Conservation (phyloP, 2,888 invertebrate species). For the Scaptomyza polygonia region DNA sequence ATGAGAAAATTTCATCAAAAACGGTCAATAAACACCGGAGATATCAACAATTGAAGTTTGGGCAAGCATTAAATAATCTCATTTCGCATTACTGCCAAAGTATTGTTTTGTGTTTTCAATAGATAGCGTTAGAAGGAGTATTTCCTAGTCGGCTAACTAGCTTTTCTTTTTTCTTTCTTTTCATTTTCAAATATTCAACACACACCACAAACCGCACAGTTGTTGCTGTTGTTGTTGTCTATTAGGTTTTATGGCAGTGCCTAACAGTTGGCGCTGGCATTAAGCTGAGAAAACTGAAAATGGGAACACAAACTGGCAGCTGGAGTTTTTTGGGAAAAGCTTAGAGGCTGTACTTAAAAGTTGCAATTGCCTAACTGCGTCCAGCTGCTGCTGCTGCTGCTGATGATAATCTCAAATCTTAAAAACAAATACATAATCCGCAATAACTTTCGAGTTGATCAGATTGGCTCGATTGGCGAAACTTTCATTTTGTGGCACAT, state of each 20-base stretch:
- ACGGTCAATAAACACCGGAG: too few relatives aligned
- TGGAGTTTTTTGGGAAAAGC: neutral
- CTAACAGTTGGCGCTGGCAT: constrained; percentile 12
- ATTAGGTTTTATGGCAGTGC: constrained; percentile 15
- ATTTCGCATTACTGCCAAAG: too few relatives aligned
- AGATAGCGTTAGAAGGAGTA: too few relatives aligned
- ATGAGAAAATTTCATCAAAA: too few relatives aligned
- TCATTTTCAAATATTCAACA: neutral
- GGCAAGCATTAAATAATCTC: too few relatives aligned
- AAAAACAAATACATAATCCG: constrained; percentile 1
- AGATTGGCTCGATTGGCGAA: neutral
- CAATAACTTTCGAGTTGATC: constrained; percentile 4
- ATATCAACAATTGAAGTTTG: too few relatives aligned
- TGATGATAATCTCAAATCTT: neutral
- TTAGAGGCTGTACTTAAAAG: neutral
- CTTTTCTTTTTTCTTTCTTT: too few relatives aligned
- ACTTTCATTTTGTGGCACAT: neutral
- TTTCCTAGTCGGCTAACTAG: neutral
- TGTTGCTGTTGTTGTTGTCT: constrained; percentile 24
- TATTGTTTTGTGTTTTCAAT: too few relatives aligned
- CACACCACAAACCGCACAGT: constrained; percentile 15
- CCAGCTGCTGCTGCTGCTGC: neutral
- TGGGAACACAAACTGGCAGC: neutral
- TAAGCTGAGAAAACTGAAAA: neutral
- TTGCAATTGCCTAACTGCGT: neutral